These are phyloP conservation scores for Troilus luridus DNA, from an alignment of 2,888 invertebrate species.

Conservation along the genomic window DNA sequence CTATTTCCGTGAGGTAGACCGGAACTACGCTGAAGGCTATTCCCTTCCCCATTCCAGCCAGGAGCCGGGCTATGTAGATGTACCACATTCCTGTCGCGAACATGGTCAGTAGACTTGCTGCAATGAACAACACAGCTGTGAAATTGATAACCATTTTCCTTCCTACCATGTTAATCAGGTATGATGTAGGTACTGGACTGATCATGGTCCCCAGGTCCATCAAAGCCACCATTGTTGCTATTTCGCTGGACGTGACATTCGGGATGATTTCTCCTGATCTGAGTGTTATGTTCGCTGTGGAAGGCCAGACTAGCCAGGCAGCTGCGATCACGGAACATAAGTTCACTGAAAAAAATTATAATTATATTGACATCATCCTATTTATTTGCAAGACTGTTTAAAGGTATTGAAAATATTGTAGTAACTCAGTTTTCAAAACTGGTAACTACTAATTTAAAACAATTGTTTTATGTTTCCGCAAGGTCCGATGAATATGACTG, in stretches of 20 bases:
- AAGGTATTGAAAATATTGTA: too few relatives aligned
- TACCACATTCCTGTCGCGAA: slow-evolving; percentile 49
- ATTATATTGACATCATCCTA: neutral
- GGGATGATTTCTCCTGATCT: slow-evolving; percentile 60
- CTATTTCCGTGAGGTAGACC: slow-evolving; percentile 65
- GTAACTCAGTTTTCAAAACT: too few relatives aligned
- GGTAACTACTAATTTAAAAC: too few relatives aligned
- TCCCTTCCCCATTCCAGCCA: slow-evolving; percentile 65
- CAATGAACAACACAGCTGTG: slow-evolving; percentile 57
- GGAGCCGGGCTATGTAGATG: slow-evolving; percentile 63
- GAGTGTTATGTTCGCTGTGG: slow-evolving; percentile 64
- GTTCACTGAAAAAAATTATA: slow-evolving; percentile 63
- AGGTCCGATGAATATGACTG: too few relatives aligned
- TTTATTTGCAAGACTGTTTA: too few relatives aligned
- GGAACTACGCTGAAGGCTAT: slow-evolving; percentile 65
- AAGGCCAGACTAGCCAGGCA: slow-evolving; percentile 66
- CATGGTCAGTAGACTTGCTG: slow-evolving; percentile 60
- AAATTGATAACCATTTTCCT: slow-evolving; percentile 62
- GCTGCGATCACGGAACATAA: slow-evolving; percentile 65
- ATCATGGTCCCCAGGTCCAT: slow-evolving; percentile 66
- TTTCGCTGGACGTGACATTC: slow-evolving; percentile 59
- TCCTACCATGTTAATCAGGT: slow-evolving; percentile 65
- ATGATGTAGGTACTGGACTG: slow-evolving; percentile 66
- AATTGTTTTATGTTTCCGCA: too few relatives aligned
- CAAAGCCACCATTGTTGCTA: slow-evolving; percentile 65